phyloP scores from a whole-genome alignment of 2,113 vertebrate species.

The Crypturellus undulatus region DNA sequence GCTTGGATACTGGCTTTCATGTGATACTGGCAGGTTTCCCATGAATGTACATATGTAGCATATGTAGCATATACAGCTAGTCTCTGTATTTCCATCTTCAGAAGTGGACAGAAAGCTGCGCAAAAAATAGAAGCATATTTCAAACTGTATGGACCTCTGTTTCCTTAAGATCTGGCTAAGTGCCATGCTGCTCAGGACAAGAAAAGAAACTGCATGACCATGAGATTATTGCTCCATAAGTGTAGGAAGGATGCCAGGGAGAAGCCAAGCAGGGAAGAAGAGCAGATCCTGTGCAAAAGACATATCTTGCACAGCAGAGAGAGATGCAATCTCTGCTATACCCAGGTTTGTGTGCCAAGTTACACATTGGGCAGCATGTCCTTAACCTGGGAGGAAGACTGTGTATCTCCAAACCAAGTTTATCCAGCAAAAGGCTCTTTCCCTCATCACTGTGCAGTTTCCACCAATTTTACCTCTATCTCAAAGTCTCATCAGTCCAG shows the following conservation, averaged over 20 bases:
- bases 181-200: background rate
- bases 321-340: background rate
- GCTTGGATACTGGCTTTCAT: background rate
- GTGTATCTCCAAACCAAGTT: background rate
- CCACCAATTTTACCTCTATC: background rate
- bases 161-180: background rate
- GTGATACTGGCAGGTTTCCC: background rate
- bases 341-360: background rate
- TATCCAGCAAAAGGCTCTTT: background rate
- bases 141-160: background rate
- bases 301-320: background rate
- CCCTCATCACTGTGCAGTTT: background rate
- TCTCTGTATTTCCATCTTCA: background rate
- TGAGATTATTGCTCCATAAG: background rate
- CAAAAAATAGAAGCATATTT: background rate
- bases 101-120: background rate
- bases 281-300: background rate
- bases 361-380: background rate
- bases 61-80: background rate
- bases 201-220: background rate
- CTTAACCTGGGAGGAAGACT: background rate
- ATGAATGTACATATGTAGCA: no score
- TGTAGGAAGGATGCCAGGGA: background rate
- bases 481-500: background rate
- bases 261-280: background rate